Evolutionary conservation across 2,797 vertebrate genomes (phyloP).

Genomic region (Lindbergichthys nudifrons): DNA sequence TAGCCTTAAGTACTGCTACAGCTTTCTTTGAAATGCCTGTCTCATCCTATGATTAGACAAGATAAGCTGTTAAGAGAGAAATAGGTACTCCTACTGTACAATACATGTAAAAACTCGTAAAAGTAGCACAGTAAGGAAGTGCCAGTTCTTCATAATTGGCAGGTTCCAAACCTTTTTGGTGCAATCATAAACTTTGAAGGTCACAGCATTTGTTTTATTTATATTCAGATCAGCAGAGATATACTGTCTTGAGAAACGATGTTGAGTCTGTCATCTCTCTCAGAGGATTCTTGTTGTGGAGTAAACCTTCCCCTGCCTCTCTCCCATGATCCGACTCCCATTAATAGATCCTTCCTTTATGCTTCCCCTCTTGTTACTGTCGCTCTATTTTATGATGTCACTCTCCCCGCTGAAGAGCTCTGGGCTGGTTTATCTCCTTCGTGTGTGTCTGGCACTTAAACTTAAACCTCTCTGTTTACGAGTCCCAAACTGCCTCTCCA

Average conservation of each 20-base stretch:
- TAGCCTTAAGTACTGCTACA: not conserved
- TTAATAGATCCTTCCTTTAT: constrained; percentile 80
- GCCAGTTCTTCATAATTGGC: not conserved
- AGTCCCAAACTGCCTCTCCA: constrained; percentile 80
- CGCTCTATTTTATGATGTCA: constrained; percentile 84
- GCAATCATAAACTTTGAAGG: constrained; percentile 19
- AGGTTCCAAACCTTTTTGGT: not conserved
- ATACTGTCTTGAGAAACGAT: constrained; percentile 42
- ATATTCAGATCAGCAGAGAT: constrained; percentile 38
- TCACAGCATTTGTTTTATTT: constrained; percentile 52
- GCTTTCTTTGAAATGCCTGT: not conserved
- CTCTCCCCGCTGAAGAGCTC: constrained; percentile 77
- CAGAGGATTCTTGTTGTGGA: constrained; percentile 41
- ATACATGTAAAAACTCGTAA: constrained; percentile 14
- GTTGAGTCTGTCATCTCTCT: constrained; percentile 56
- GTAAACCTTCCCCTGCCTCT: constrained; percentile 59
- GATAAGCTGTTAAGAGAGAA: constrained; percentile 16
- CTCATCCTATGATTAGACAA: not conserved
- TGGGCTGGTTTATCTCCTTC: constrained; percentile 80
- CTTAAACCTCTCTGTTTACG: constrained; percentile 85
- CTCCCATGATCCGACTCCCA: constrained; percentile 66
- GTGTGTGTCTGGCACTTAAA: constrained; percentile 81
- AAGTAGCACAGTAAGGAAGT: constrained; percentile 1
- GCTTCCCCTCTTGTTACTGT: constrained; percentile 80
- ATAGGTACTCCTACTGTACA: not conserved